Percentiles rank a stretch among this genome's conserved stretches.
Conservation (phyloP, 2,888 invertebrate genomes). For the Perizoma affinitatum region DNA sequence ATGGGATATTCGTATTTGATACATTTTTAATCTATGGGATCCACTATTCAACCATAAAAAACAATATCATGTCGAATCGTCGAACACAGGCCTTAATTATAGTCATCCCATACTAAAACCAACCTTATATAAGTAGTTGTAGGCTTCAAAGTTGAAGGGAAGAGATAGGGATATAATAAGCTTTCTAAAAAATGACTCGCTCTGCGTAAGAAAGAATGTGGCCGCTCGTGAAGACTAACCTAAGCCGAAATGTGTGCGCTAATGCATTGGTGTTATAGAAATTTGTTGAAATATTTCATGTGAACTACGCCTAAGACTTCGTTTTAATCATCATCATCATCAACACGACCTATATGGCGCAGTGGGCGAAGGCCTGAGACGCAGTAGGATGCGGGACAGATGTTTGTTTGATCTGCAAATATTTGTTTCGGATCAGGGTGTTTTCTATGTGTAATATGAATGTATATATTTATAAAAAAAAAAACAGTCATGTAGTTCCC, state of each 20-base stretch:
- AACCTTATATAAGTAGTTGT: constrained; percentile 31
- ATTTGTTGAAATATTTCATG: constrained; percentile 43
- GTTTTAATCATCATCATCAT: too few relatives aligned
- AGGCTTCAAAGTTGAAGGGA: constrained; percentile 42
- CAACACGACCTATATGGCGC: too few relatives aligned
- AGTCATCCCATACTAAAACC: constrained; percentile 46
- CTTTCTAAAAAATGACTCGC: constrained; percentile 77
- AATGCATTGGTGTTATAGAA: constrained; percentile 49
- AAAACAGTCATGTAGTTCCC: too few relatives aligned
- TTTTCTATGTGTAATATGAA: too few relatives aligned
- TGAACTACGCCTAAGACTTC: constrained; percentile 4
- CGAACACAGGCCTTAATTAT: constrained; percentile 76
- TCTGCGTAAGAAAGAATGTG: constrained; percentile 73
- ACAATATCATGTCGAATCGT: constrained; percentile 75
- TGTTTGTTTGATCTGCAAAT: too few relatives aligned
- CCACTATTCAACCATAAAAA: constrained; percentile 77
- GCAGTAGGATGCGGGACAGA: too few relatives aligned
- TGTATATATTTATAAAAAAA: too few relatives aligned
- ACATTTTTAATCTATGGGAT: constrained; percentile 65
- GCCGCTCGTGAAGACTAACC: constrained; percentile 63
- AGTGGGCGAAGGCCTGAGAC: too few relatives aligned
- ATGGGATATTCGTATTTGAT: constrained; percentile 47
- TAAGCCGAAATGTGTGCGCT: constrained; percentile 49
- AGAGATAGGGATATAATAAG: constrained; percentile 56
- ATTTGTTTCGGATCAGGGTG: too few relatives aligned